Conservation (phyloP, 1,140 invertebrate species). For the Rhynchophorus ferrugineus region DNA sequence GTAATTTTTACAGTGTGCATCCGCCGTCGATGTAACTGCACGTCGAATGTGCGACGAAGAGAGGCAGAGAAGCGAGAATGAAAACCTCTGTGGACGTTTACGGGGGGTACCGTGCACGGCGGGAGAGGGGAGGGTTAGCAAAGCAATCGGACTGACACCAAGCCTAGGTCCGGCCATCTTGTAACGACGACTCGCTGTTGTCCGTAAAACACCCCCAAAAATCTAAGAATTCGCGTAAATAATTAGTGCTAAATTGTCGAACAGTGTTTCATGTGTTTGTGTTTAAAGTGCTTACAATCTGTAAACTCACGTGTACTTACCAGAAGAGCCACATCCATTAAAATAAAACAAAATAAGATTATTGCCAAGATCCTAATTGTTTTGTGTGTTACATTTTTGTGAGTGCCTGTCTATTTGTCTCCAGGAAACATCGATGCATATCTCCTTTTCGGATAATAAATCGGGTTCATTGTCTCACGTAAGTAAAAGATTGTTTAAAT, state of each 20-base stretch:
- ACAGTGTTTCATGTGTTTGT: slow-evolving; percentile 20
- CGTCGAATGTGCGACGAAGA: slow-evolving; percentile 36
- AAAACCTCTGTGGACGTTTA: slow-evolving; percentile 38
- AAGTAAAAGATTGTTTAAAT: slow-evolving; percentile 4
- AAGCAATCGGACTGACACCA: slow-evolving; percentile 43
- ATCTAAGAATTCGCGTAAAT: slow-evolving; percentile 30
- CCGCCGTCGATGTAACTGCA: slow-evolving; percentile 38
- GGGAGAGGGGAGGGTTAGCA: slow-evolving; percentile 38
- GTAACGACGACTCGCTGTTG: slow-evolving; percentile 39
- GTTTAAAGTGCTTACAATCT: slow-evolving; percentile 23
- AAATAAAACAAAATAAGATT: slow-evolving; percentile 19
- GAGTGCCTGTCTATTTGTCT: slow-evolving; percentile 24
- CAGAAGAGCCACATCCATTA: neutral
- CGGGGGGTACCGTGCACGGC: slow-evolving; percentile 39
- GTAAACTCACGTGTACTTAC: slow-evolving; percentile 31
- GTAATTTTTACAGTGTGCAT: slow-evolving; percentile 41
- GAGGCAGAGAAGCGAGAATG: slow-evolving; percentile 37
- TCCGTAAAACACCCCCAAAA: slow-evolving; percentile 36
- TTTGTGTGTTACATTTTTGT: slow-evolving; percentile 36
- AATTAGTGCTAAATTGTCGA: slow-evolving; percentile 27
- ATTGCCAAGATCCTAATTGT: slow-evolving; percentile 23
- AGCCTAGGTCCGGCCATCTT: slow-evolving; percentile 43
- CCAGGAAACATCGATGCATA: slow-evolving; percentile 10
- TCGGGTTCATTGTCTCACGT: slow-evolving; percentile 6
- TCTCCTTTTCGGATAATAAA: slow-evolving; percentile 9